Evolutionary conservation across 1,140 invertebrate species (phyloP), one percentile per base, ranked within the genome.

Genomic region (Rhyzopertha dominica): DNA sequence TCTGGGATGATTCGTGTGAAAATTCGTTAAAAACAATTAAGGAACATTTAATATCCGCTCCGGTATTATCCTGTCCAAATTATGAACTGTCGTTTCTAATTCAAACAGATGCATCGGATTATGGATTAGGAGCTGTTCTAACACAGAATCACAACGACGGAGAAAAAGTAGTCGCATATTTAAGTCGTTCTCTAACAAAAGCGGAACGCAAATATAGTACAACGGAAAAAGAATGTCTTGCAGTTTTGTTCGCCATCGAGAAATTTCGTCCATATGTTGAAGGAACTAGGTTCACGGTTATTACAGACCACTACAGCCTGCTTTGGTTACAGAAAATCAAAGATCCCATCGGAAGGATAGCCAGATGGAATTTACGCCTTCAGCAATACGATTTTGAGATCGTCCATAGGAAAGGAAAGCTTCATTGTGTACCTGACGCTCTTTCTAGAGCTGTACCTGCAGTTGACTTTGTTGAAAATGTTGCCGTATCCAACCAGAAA

Each of bases 231-330:
- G 55, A n/a, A n/a, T n/a, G 54, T 35, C 42, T 71, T 9, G 67
- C 66, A 3, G 49, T 72, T 39, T 54, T 73, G 3, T 62, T 51
- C 43, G 66, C 58, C 1, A 51, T 72, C 0, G 44, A 65, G 26
- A 49, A 66, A 8, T 62, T 63, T 26, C 28, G 50, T 14, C 45
- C 47, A 16, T 76, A 63, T 51, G 38, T 75, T 4, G 55, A 65
- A 34, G 62, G 59, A 4, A 60, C 45, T 4, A 39, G 62, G 10
- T 72, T 77, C 39, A 63, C 22, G 5, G 59, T 74, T 3, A 47
- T 65, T 13, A 74, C 72, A 0, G 71, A 76, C 42, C 70, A 74
- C 36, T 51, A 56, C 13, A 54, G 65, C 4, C 48, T 75, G 2
- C 44, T 44, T 14, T 76, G 68, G 66, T 52, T 76, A 3, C 50